Evolutionary conservation across 2,888 invertebrate species (phyloP).

Genomic region (Trachelus troglodyta): DNA sequence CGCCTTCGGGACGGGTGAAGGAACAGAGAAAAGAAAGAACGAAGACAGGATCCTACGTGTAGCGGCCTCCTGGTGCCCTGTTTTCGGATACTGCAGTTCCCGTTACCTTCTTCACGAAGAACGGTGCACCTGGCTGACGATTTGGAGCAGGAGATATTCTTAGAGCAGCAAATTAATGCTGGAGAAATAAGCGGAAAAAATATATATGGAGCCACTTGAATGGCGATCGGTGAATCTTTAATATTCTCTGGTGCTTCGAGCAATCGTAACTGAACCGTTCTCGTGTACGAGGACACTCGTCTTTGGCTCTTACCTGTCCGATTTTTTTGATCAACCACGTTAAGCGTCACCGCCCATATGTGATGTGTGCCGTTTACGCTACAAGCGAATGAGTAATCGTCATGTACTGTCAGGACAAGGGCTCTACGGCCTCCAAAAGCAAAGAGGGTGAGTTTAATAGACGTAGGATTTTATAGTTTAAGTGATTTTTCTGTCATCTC

Average conservation of each 20-base stretch:
- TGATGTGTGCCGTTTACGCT: constrained; percentile 49
- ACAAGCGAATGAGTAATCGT: constrained; percentile 60
- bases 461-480: neutral
- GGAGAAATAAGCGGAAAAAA: neutral
- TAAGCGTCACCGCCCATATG: constrained; percentile 50
- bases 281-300: neutral
- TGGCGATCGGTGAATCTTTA: neutral
- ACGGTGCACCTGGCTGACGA: neutral
- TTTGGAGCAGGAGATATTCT: neutral
- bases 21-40: neutral
- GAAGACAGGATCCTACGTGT: neutral
- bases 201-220: neutral
- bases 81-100: neutral
- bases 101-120: neutral
- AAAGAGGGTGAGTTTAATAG: constrained; percentile 57
- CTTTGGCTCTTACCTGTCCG: neutral
- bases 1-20: neutral
- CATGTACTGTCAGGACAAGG: constrained; percentile 64
- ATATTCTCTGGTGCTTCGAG: neutral
- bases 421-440: constrained; percentile 59
- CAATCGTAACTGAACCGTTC: too few relatives aligned
- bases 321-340: neutral
- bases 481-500: constrained; percentile 2
- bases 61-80: neutral
- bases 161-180: neutral